A percentile compares a stretch with the other conserved stretches of the same genome.
Conservation (phyloP, 1,140 invertebrate species). For the Ylistrum balloti region DNA sequence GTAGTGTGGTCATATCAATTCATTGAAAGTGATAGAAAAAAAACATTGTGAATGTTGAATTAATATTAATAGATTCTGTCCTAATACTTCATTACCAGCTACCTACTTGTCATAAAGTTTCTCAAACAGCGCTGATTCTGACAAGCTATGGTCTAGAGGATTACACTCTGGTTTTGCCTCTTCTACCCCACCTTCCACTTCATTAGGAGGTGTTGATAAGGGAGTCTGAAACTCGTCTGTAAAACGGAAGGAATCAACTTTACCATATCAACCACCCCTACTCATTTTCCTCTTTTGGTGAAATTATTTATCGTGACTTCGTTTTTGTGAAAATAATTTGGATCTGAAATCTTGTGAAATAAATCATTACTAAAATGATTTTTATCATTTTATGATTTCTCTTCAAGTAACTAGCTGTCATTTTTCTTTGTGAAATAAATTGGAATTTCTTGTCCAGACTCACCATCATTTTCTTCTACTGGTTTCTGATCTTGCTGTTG, state of each 20-base stretch:
- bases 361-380: no score
- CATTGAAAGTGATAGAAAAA: background rate
- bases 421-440: background rate
- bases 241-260: no score
- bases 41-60: background rate
- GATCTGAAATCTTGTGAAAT: no score
- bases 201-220: constrained; percentile 90
- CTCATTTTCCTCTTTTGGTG: no score
- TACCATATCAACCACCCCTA: no score
- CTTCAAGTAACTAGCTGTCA: no score
- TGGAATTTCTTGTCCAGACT: background rate
- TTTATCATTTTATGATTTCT: no score
- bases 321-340: no score
- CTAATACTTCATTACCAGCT: background rate
- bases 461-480: constrained; percentile 59
- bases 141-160: constrained; percentile 55
- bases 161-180: constrained; percentile 41
- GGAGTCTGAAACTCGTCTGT: constrained; percentile 91
- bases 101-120: constrained; percentile 76
- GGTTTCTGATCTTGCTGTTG: constrained; percentile 46
- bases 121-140: constrained; percentile 64
- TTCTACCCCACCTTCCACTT: constrained; percentile 63
- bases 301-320: no score
- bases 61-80: background rate
- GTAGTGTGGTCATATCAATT: background rate